These are phyloP conservation scores for Prunella strophiata DNA, from an alignment of 2,797 vertebrate genomes.

Conservation along the genomic window DNA sequence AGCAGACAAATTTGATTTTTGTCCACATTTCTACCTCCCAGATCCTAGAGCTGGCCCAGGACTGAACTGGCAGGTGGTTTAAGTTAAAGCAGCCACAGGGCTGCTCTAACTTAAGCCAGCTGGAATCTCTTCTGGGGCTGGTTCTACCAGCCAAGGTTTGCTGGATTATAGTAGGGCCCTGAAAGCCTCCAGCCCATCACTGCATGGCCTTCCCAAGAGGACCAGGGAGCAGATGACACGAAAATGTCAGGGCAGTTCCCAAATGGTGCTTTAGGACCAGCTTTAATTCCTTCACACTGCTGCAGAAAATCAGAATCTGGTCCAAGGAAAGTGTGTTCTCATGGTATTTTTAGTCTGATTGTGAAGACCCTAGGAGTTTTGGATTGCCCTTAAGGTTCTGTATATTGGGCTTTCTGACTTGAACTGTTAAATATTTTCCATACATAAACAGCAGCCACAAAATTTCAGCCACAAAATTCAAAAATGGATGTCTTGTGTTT, in stretches of 20 bases:
- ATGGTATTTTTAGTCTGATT: constrained; percentile 28
- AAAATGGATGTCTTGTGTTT: constrained; percentile 19
- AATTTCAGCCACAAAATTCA: background rate
- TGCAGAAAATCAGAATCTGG: constrained; percentile 16
- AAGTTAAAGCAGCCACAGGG: constrained; percentile 54
- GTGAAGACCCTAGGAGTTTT: constrained; percentile 40
- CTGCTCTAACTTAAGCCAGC: constrained; percentile 62
- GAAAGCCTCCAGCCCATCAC: constrained; percentile 10
- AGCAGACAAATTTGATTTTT: background rate
- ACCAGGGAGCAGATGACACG: constrained; percentile 1
- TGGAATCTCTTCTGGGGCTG: constrained; percentile 49
- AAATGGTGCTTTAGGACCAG: constrained; percentile 2
- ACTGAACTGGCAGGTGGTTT: constrained; percentile 56
- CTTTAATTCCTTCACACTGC: constrained; percentile 22
- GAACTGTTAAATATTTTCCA: constrained; percentile 49
- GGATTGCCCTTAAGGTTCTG: constrained; percentile 21
- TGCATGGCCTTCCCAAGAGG: background rate
- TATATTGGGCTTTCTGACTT: constrained; percentile 25
- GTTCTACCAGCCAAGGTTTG: constrained; percentile 52
- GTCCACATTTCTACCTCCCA: constrained; percentile 6
- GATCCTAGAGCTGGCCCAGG: constrained; percentile 27
- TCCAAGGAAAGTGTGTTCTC: background rate
- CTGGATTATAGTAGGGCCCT: constrained; percentile 6
- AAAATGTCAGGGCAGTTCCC: constrained; percentile 15
- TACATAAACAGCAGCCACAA: constrained; percentile 22